A percentile compares a stretch with the other conserved stretches of the same genome.
phyloP scores from a whole-genome alignment of 92 coral and sea anemone species.

The Pocillopora grandis region DNA sequence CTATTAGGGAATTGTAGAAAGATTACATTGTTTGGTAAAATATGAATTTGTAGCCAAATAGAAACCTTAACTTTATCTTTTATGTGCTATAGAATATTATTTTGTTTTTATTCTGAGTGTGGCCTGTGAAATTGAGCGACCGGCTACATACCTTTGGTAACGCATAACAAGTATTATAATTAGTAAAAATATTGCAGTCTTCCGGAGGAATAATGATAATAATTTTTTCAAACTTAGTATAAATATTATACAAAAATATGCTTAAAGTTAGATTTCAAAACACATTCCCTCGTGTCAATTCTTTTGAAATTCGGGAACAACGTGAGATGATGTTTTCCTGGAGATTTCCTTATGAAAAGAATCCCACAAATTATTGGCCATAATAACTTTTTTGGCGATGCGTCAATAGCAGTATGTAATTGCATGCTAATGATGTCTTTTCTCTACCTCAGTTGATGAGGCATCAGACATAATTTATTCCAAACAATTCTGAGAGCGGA shows the following conservation, averaged over 20 bases:
- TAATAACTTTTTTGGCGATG: conserved; percentile 9
- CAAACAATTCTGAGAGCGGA: not conserved
- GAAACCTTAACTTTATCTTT: not conserved
- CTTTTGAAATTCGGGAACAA: too few relatives aligned
- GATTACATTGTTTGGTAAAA: not conserved
- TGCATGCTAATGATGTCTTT: conserved; percentile 18
- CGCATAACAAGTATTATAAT: not conserved
- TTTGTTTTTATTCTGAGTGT: not conserved
- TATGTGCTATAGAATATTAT: not conserved
- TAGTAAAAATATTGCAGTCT: not conserved
- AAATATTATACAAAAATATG: not conserved
- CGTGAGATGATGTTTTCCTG: not conserved
- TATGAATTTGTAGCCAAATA: not conserved
- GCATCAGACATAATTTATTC: conserved; percentile 28
- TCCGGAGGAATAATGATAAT: not conserved
- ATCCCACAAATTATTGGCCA: not conserved
- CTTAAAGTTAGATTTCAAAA: too few relatives aligned
- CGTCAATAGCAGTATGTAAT: conserved; percentile 20
- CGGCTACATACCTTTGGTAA: not conserved
- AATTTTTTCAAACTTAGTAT: not conserved
- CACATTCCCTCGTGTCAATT: too few relatives aligned
- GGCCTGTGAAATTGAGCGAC: not conserved
- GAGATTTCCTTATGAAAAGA: not conserved
- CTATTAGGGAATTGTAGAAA: not conserved
- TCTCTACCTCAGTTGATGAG: conserved; percentile 11